Evolutionary conservation across 2,113 vertebrate species (phyloP).

Genomic region (Caranx ignobilis): DNA sequence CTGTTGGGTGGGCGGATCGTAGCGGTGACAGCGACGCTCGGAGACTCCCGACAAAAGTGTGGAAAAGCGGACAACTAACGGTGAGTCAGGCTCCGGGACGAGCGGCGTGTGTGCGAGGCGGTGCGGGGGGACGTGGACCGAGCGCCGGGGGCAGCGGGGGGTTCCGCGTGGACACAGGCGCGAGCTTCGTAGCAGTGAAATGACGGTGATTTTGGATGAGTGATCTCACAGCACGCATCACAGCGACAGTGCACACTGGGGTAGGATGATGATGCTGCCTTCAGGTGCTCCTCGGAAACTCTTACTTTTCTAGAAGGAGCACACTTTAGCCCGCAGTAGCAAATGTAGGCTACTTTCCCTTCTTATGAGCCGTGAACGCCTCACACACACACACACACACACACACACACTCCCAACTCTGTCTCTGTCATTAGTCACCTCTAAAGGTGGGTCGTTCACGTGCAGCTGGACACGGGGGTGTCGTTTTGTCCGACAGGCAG

Average conservation of each 20-base stretch:
- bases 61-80: slow-evolving; percentile 77
- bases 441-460: background rate
- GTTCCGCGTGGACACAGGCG: background rate
- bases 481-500: background rate
- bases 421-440: background rate
- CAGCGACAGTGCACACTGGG: slow-evolving; percentile 41
- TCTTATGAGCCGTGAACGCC: background rate
- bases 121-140: background rate
- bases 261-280: slow-evolving; percentile 63
- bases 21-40: slow-evolving; percentile 75
- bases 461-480: background rate
- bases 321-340: background rate
- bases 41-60: slow-evolving; percentile 81
- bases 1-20: slow-evolving; percentile 81
- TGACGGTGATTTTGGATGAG: slow-evolving; percentile 83
- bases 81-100: slow-evolving; percentile 73
- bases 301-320: background rate
- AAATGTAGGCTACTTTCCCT: background rate
- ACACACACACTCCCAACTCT: background rate
- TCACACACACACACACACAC: too few relatives aligned
- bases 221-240: slow-evolving; percentile 70
- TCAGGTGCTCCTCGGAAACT: slow-evolving; percentile 68
- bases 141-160: background rate
- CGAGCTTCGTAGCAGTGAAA: slow-evolving; percentile 48
- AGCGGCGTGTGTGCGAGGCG: background rate